phyloP scores from a whole-genome alignment of 2,888 invertebrate genomes.

The Elysia crispata region DNA sequence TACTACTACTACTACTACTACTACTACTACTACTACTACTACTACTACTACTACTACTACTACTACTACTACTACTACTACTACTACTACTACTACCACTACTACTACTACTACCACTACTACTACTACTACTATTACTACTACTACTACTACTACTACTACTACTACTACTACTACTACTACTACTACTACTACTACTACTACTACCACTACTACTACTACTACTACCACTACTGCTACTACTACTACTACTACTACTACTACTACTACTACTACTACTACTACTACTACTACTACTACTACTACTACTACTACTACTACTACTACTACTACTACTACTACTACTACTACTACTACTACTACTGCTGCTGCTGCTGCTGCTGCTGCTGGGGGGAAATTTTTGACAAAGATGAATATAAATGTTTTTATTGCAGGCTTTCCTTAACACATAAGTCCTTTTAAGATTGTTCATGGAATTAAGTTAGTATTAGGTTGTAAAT shows the following conservation, averaged over 20 bases:
- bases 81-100: conserved; percentile 25
- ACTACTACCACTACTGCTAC: conserved; percentile 22
- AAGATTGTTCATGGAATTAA: too few relatives aligned
- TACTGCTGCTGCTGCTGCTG: background rate
- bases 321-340: conserved; percentile 9
- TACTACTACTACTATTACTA: conserved; percentile 21
- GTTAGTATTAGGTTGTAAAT: too few relatives aligned
- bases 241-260: conserved; percentile 21
- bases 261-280: conserved; percentile 4
- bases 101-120: background rate
- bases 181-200: conserved; percentile 32
- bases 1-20: conserved; percentile 38
- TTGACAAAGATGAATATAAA: too few relatives aligned
- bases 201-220: conserved; percentile 40
- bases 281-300: background rate
- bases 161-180: conserved; percentile 37
- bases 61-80: conserved; percentile 30
- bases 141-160: conserved; percentile 39
- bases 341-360: conserved; percentile 4
- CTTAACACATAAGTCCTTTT: too few relatives aligned
- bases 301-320: conserved; percentile 9
- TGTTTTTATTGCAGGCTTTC: too few relatives aligned
- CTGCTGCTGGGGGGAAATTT: too few relatives aligned
- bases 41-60: conserved; percentile 42
- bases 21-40: conserved; percentile 36